Evolutionary conservation across 2,797 vertebrate genomes (phyloP).

Genomic region (Clarias fuscus): DNA sequence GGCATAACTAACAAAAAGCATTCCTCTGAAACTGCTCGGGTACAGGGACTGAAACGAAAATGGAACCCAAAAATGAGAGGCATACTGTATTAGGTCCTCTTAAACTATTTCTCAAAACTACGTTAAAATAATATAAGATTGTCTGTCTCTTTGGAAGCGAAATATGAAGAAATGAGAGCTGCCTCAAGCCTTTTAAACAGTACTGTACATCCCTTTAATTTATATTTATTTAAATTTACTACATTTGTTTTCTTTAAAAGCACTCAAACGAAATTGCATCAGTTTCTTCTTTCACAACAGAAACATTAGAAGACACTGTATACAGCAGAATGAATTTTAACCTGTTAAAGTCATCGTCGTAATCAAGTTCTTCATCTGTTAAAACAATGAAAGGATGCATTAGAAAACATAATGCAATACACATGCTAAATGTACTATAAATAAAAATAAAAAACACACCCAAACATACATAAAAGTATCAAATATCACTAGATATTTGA

Average conservation of each 20-base stretch:
- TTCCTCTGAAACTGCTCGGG: no score
- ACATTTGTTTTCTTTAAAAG: not conserved
- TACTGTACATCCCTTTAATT: not conserved
- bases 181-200: no score
- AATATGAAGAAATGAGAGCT: no score
- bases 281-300: not conserved
- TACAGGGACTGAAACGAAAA: no score
- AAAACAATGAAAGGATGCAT: slow-evolving; percentile 32
- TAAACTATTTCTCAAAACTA: no score
- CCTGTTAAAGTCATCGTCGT: slow-evolving; percentile 96
- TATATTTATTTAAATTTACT: not conserved
- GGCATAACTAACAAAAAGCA: no score
- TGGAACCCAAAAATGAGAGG: no score
- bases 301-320: not conserved
- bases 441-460: not conserved
- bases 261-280: not conserved
- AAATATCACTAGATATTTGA: no score
- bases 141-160: no score
- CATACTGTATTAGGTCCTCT: no score
- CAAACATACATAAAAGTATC: not conserved
- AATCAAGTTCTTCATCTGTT: slow-evolving; percentile 84
- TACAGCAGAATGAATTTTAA: slow-evolving; percentile 51
- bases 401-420: not conserved
- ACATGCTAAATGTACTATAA: not conserved
- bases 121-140: no score